Evolutionary conservation across 2,888 invertebrate species (phyloP).

Genomic region (Dione juno): DNA sequence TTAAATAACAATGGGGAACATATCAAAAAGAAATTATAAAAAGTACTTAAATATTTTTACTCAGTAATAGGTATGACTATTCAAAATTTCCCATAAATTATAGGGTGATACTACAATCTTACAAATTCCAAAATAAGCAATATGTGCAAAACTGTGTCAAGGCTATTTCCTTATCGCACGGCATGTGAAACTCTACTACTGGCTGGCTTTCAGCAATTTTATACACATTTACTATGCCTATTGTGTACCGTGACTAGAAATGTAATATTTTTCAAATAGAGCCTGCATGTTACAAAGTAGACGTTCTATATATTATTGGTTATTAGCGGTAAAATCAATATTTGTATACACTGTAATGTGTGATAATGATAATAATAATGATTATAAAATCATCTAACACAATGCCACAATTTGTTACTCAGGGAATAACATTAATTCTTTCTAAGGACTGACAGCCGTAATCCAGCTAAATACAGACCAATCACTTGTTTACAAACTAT

Average conservation of each 20-base stretch:
- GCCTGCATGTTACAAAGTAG: background rate
- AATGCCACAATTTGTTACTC: no score
- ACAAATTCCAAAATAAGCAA: slow-evolving; percentile 7
- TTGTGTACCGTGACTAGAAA: background rate
- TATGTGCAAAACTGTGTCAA: slow-evolving; percentile 17
- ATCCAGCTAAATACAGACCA: no score
- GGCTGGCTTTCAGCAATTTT: background rate
- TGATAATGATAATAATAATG: no score
- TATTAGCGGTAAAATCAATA: no score
- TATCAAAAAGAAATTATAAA: background rate
- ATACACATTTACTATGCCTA: background rate
- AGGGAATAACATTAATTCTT: no score
- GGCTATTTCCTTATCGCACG: slow-evolving; percentile 15
- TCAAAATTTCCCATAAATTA: background rate
- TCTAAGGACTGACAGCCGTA: no score
- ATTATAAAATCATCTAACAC: no score
- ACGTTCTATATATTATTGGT: no score
- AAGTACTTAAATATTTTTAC: background rate
- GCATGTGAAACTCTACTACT: background rate
- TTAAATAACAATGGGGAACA: no score
- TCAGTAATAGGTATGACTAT: background rate
- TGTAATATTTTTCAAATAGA: background rate
- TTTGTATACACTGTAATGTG: no score
- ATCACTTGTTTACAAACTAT: no score
- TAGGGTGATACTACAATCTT: background rate